Evolutionary conservation across 2,113 vertebrate species (phyloP), one percentile per base, ranked within the genome.

Genomic region (Hemichromis elongatus): DNA sequence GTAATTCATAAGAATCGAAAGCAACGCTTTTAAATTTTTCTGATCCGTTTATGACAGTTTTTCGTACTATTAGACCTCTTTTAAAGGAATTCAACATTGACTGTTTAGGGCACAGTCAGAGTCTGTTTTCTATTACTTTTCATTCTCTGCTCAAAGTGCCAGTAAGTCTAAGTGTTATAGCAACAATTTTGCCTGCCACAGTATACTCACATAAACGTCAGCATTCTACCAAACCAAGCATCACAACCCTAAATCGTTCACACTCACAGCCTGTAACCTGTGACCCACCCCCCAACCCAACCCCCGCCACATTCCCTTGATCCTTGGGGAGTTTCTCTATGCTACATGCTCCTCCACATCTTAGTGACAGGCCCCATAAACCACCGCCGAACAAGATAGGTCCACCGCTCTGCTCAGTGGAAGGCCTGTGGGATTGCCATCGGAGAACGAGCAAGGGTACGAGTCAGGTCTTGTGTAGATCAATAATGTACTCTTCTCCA

Each of bases 401-500:
- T 75, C 86, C 84, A 66, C 70, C 30, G n/a, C 83, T 80, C 86
- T 53, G 86, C 89, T 83, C 61, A 59, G 42, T 79, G 55, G 45
- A 63, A 78, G 79, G 86, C 90, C 82, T 88, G 59, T 59, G 91
- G 93, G 93, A 94, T 85, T 90, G 87, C 88, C 59, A 61, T 85
- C 21, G 19, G 37, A 63, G 26, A 68, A 84, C 26, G 11, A 89
- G 89, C 87, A 66, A 6, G 83, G 68, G 86, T 83, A 92, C 86
- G 78, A 88, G 83, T 66, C 70, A 50, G 50, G 78, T 84, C 92
- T 89, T 87, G 83, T 93, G 88, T 93, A 92, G 91, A 95, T 96
- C 95, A 95, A 96, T 96, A 95, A 92, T 90, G 81, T 80, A 80
- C 84, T 91, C 80, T 21, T 87, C 79, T 50, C 28, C 8, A 21